Base-by-base conservation (phyloP, 1,140 invertebrate species). In the Nasonia giraulti region DNA sequence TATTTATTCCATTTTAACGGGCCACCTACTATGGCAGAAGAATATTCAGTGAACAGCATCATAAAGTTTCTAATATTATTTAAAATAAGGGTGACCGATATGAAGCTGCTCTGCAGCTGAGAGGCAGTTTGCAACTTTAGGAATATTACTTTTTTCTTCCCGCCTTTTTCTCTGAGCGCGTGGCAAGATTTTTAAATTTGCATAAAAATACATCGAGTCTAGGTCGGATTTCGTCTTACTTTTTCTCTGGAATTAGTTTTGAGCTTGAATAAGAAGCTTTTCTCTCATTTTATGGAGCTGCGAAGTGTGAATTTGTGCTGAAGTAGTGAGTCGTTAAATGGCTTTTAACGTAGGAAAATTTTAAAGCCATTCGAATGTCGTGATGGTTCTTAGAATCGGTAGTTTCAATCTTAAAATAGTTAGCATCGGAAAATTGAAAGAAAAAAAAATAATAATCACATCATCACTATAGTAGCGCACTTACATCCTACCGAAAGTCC, bases 171-270 rank as follows among this genome's bases (percentile, higher is more conserved):
- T n/a, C 14, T 62, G 17, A 62, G 17, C 55, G 5, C 27, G 69
- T 71, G 23, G 69, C 27, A 27, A 62, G 69, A 71, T 71, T 71
- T 71, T 71, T 33, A 71, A 71, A 71, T 71, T 71, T 71, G 27
- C 69, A 71, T 71, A 1, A 71, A 27, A 71, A 33, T 71, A 27
- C 55, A n/a, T 62, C 55, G 55, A 62, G 17, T 62, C 20, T n/a
- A n/a, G 20, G 55, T n/a, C 55, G 55, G 6, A n/a, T 62, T 62
- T 62, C 55, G 17, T 62, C 20, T 62, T 20, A 20, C 55, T 62
- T n/a, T n/a, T 62, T 62, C 55, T 62, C 55, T 7, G 55, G 17
- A 62, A 62, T 62, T 62, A 20, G 55, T 20, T 62, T 62, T n/a
- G 55, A 20, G 55, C 7, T 62, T 62, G 55, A 62, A 62, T 20